Evolutionary conservation across 2,888 invertebrate genomes (phyloP), one percentile per base, ranked within the genome.

Genomic region (Prosopocoilus inquinatus): DNA sequence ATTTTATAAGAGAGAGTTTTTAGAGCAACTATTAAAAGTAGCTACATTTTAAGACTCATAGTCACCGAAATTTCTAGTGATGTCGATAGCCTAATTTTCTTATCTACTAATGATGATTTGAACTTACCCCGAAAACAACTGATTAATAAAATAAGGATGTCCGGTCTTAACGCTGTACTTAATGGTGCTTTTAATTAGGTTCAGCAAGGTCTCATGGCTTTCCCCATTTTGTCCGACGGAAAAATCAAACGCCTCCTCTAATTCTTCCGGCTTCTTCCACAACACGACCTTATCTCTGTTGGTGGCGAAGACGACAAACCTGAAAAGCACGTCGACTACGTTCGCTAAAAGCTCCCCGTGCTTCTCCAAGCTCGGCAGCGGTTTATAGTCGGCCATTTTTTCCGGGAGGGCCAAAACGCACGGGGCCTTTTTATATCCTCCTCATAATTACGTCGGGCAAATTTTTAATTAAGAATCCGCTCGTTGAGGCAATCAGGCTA

Each of bases 131-230:
- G 81, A 81, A 70, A 80, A 83, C 9, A 83, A 73, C 63, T 83
- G 83, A 69, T 83, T 82, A 59, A 81, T 76, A 66, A 83, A 83
- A 68, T 79, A 78, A 0, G 81, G 82, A 73, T 82, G 82, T 9
- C 81, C 82, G 9, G 82, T 82, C 70, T 82, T 83, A 7, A 83
- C 82, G 65, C 82, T 83, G 70, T 79, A 82, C 52, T 79, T 77
- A 35, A 82, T 77, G 20, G 81, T 77, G 55, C 79, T 75, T 53
- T 75, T 72, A 54, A 82, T 73, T 2, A 78, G 60, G 12, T 71
- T 66, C 50, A 83, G 58, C 11, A 84, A 66, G 43, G 74, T 70
- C 2, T 79, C 76, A 34, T 81, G 78, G 13, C 63, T 64, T 51
- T 73, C 70, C 38, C 78, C 78, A 41, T 67, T 67, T 41, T 79